phyloP scores from a whole-genome alignment of 1,140 invertebrate species.

The Aricia agestis region DNA sequence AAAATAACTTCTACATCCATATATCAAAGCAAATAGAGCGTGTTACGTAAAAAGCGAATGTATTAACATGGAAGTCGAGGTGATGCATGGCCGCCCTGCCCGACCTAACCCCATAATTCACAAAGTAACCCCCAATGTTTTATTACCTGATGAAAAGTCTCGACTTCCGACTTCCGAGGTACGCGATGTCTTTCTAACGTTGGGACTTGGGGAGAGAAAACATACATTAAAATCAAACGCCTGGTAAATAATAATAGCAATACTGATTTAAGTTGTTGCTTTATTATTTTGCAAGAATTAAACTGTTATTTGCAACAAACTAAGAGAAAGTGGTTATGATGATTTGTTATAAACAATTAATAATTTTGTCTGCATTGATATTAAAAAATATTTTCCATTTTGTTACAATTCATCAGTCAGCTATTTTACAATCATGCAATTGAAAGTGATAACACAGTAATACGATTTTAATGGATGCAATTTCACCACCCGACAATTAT shows the following conservation, averaged over 20 bases:
- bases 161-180: conserved; percentile 26
- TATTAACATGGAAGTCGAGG: conserved; percentile 20
- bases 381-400: background rate
- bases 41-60: conserved; percentile 19
- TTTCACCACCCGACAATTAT: background rate
- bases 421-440: background rate
- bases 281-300: background rate
- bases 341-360: no score
- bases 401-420: background rate
- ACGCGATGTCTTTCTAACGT: no score
- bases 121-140: conserved; percentile 50
- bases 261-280: background rate
- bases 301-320: no score
- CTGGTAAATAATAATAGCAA: background rate
- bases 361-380: no score
- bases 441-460: background rate
- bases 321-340: no score
- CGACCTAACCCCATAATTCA: conserved; percentile 55
- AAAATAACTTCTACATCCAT: conserved; percentile 45
- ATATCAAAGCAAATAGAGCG: conserved; percentile 48
- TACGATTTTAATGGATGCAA: background rate
- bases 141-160: conserved; percentile 55
- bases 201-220: no score
- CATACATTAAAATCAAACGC: background rate
- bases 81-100: conserved; percentile 44